Evolutionary conservation across 1,140 invertebrate genomes (phyloP).

Genomic region (Aleiodes sp.): DNA sequence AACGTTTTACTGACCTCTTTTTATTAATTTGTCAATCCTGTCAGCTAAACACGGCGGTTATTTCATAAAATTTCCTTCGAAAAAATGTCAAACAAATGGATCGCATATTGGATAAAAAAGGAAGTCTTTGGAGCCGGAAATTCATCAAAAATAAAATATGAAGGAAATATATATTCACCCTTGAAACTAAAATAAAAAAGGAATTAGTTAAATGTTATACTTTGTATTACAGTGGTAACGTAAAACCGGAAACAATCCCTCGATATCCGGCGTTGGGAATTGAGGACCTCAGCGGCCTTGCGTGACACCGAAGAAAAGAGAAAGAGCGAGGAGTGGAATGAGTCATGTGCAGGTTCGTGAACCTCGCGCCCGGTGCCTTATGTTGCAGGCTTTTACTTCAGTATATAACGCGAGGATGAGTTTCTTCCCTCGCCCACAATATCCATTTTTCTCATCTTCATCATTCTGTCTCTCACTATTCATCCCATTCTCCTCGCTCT

Average conservation of each 20-base stretch:
- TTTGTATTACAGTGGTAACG: conserved; percentile 7
- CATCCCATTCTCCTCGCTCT: neutral
- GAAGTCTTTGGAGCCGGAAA: neutral
- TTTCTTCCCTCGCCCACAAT: conserved; percentile 7
- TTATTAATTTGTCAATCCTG: neutral
- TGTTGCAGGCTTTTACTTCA: neutral
- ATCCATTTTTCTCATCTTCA: conserved; percentile 1
- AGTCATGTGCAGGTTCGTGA: conserved; percentile 42
- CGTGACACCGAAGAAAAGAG: conserved; percentile 35
- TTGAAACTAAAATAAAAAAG: neutral
- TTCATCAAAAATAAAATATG: neutral
- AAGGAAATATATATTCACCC: too few species aligned
- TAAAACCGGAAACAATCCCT: conserved; percentile 22
- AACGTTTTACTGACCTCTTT: neutral
- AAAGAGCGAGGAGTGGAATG: conserved; percentile 27
- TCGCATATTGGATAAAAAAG: neutral
- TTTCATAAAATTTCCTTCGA: neutral
- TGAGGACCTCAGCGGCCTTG: conserved; percentile 36
- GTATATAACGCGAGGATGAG: neutral
- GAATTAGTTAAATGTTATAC: conserved; percentile 1
- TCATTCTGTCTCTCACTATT: neutral
- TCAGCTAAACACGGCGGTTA: neutral
- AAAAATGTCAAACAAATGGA: neutral
- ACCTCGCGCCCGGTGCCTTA: conserved; percentile 32
- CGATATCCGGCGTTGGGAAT: conserved; percentile 23